Percentiles rank a stretch among this genome's conserved stretches.
These are phyloP conservation scores for Coreoperca whiteheadi DNA, from an alignment of 2,113 vertebrate species.

Conservation along the genomic window DNA sequence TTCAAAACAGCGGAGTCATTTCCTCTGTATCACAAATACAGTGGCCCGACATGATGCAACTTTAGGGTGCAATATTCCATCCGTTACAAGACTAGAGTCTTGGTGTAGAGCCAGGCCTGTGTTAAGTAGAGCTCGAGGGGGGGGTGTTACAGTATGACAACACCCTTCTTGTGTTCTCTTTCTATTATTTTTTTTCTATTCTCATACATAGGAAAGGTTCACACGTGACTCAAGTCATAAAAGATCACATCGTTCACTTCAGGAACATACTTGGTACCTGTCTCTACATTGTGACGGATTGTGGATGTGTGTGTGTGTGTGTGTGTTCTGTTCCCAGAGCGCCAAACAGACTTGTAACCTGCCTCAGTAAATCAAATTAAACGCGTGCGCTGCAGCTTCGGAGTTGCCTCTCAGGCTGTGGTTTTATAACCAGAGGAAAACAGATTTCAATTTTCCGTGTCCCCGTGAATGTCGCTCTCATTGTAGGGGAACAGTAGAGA, in stretches of 20 bases:
- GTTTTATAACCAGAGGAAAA: neutral
- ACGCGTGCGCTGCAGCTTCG: neutral
- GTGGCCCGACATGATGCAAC: no score
- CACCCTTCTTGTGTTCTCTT: neutral
- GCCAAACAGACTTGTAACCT: neutral
- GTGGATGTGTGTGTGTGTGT: neutral
- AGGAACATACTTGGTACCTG: neutral
- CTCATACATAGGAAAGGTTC: neutral
- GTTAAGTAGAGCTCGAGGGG: neutral
- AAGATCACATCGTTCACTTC: neutral
- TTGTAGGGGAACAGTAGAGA: no score
- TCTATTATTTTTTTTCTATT: neutral
- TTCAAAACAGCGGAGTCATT: neutral
- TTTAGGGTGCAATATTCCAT: no score
- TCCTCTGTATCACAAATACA: neutral
- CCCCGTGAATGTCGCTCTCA: neutral
- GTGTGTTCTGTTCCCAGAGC: neutral
- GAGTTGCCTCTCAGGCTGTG: neutral
- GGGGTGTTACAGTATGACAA: neutral
- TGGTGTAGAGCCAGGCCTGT: neutral
- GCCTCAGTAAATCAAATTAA: slow-evolving; percentile 1
- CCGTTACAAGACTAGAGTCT: no score
- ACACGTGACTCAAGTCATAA: neutral
- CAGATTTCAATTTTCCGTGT: neutral
- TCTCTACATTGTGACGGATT: neutral